Conservation (phyloP, 2,797 vertebrate genomes). For the Mus caroli region DNA sequence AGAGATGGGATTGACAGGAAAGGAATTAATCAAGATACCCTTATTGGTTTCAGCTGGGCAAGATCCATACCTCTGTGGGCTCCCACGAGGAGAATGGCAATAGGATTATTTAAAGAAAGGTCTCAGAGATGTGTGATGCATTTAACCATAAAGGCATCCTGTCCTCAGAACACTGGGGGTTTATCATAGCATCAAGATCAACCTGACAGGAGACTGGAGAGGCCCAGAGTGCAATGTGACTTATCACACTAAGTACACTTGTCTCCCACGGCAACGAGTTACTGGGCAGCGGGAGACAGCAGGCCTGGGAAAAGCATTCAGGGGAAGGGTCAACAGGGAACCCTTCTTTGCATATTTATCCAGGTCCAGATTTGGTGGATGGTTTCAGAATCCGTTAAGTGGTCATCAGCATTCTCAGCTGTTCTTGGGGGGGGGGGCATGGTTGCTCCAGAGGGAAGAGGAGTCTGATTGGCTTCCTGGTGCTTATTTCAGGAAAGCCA, state of each 20-base stretch:
- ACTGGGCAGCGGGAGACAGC: slow-evolving; percentile 75
- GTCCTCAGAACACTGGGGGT: slow-evolving; percentile 48
- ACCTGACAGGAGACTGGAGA: slow-evolving; percentile 65
- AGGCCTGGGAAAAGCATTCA: slow-evolving; percentile 80
- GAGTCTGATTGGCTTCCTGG: slow-evolving; percentile 57
- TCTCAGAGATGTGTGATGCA: slow-evolving; percentile 61
- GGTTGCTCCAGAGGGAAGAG: neutral
- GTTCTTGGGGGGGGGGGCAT: slow-evolving; percentile 25
- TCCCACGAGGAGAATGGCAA: neutral
- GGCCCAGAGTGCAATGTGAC: slow-evolving; percentile 75
- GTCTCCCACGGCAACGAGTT: slow-evolving; percentile 84
- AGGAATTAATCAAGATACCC: slow-evolving; percentile 61
- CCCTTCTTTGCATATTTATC: slow-evolving; percentile 78
- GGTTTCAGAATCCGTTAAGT: slow-evolving; percentile 64
- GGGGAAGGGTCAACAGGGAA: slow-evolving; percentile 71
- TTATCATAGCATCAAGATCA: slow-evolving; percentile 59
- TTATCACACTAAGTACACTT: slow-evolving; percentile 80
- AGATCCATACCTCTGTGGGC: slow-evolving; percentile 34
- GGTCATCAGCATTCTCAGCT: slow-evolving; percentile 72
- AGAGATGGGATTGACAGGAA: slow-evolving; percentile 27
- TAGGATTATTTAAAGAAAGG: neutral
- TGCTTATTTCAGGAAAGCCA: slow-evolving; percentile 54
- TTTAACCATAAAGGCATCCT: slow-evolving; percentile 73
- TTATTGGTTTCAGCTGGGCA: slow-evolving; percentile 39
- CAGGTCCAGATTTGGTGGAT: slow-evolving; percentile 63